Conservation (phyloP, 2,888 invertebrate genomes). For the Octodonta nipae region DNA sequence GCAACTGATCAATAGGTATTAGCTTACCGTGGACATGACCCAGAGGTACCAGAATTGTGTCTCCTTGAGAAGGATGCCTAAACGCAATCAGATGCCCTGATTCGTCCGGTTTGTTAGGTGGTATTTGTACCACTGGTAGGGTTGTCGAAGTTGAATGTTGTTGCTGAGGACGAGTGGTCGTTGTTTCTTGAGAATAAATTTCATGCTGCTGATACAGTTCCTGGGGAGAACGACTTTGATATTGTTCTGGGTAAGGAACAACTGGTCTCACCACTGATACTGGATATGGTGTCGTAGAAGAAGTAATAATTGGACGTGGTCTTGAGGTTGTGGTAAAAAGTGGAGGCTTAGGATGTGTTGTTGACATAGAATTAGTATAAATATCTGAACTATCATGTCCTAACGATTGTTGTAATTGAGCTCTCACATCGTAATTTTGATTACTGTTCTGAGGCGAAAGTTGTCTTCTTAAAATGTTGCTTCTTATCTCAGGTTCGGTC, state of each 20-base stretch:
- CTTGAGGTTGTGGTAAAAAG: slow-evolving; percentile 56
- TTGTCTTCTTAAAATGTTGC: slow-evolving; percentile 50
- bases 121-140: slow-evolving; percentile 43
- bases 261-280: not conserved
- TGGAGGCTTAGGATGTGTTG: slow-evolving; percentile 50
- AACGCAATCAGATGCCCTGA: slow-evolving; percentile 36
- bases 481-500: slow-evolving; percentile 34
- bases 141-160: slow-evolving; percentile 39
- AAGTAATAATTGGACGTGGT: too few relatives aligned
- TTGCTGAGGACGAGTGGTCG: slow-evolving; percentile 40
- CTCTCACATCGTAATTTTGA: slow-evolving; percentile 35
- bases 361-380: slow-evolving; percentile 51
- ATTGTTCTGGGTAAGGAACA: slow-evolving; percentile 18
- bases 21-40: slow-evolving; percentile 27
- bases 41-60: slow-evolving; percentile 30
- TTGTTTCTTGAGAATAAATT: slow-evolving; percentile 20
- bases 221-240: slow-evolving; percentile 17
- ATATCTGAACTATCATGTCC: slow-evolving; percentile 56
- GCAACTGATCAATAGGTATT: slow-evolving; percentile 19
- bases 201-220: slow-evolving; percentile 20
- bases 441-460: slow-evolving; percentile 44
- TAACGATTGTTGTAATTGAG: slow-evolving; percentile 44
- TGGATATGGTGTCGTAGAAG: slow-evolving; percentile 2
- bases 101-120: slow-evolving; percentile 23
- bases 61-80: slow-evolving; percentile 32